Conservation (phyloP, 2,113 vertebrate genomes). For the Ciconia stormi region DNA sequence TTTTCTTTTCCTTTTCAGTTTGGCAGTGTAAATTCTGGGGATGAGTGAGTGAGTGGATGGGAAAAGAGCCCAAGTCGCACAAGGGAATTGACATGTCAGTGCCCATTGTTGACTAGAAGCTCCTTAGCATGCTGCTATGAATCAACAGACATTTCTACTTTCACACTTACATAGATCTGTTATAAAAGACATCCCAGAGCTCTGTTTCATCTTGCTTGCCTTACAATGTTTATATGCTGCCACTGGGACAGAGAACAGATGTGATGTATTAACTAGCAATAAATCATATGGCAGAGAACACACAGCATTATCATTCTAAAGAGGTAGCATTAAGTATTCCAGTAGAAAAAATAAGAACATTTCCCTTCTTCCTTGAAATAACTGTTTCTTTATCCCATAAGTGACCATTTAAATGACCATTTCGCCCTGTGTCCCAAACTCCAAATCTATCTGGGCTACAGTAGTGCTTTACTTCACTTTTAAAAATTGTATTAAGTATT, state of each 20-base stretch:
- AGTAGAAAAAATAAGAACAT: neutral
- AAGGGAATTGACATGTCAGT: slow-evolving; percentile 46
- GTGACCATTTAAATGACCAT: neutral
- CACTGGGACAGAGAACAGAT: slow-evolving; percentile 62
- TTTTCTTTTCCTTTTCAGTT: slow-evolving; percentile 23
- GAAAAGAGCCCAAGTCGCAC: neutral
- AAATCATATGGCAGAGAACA: slow-evolving; percentile 52
- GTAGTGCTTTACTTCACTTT: neutral
- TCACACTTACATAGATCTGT: slow-evolving; percentile 50
- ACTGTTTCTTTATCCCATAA: neutral
- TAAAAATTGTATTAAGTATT: neutral
- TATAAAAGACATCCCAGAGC: slow-evolving; percentile 56
- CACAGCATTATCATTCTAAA: slow-evolving; percentile 30
- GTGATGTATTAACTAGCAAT: slow-evolving; percentile 66
- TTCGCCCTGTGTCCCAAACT: neutral
- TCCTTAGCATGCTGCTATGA: slow-evolving; percentile 37
- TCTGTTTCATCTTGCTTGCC: slow-evolving; percentile 53
- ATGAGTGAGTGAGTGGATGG: neutral
- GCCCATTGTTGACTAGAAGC: slow-evolving; percentile 45
- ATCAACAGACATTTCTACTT: slow-evolving; percentile 41
- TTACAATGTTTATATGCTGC: slow-evolving; percentile 61
- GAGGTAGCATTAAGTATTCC: neutral
- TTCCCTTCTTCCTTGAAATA: neutral
- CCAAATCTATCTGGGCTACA: neutral
- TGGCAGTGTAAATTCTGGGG: slow-evolving; percentile 15